Base-by-base conservation (phyloP, 2,113 vertebrate species). In the Nipponia nippon region DNA sequence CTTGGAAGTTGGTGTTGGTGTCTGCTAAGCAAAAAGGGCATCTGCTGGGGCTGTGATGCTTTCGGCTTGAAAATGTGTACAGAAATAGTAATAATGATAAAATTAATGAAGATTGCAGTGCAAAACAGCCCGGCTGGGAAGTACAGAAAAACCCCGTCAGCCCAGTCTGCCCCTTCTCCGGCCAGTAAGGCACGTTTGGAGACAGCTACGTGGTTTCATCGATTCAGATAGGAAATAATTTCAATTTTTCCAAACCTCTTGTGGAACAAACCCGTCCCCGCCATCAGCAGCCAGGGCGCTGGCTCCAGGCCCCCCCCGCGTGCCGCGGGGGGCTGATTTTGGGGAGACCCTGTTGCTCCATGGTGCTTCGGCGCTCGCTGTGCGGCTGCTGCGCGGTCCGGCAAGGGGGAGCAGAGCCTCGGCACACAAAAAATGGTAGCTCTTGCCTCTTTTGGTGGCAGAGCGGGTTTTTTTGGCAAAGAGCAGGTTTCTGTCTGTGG, bases 341-440 rank as follows among this genome's bases (percentile, higher is more conserved):
- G 73, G 94, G 77, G 19, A 66, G 10, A 34, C 17, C 32, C 52
- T 4, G 10, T 15, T 17, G 29, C 59, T 38, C n/a, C 1, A 6
- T 8, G 75, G 25, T 10, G 44, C 19, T 61, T 59, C 3, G 13
- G 20, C 8, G 7, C 49, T 36, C 1, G 2, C 26, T 10, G 11
- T 3, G 34, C 3, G 3, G n/a, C 49, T 0, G 0, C 26, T 8
- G 46, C 9, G 2, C 0, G 8, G 15, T 36, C 34, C 52, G n/a
- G 44, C 3, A 2, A 44, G 7, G 44, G 53, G 22, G 22, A 55
- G 53, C 66, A 46, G 76, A 73, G 20, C 66, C 55, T 15, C 4
- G 6, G 46, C 2, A 0, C 8, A 2, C 4, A 2, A 5, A 29
- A 25, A 40, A 25, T 4, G 6, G 32, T 19, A 1, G 26, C 3